A percentile compares a stretch with the other conserved stretches of the same genome.
Conservation (phyloP, 2,888 invertebrate genomes). For the Fabriciana adippe region DNA sequence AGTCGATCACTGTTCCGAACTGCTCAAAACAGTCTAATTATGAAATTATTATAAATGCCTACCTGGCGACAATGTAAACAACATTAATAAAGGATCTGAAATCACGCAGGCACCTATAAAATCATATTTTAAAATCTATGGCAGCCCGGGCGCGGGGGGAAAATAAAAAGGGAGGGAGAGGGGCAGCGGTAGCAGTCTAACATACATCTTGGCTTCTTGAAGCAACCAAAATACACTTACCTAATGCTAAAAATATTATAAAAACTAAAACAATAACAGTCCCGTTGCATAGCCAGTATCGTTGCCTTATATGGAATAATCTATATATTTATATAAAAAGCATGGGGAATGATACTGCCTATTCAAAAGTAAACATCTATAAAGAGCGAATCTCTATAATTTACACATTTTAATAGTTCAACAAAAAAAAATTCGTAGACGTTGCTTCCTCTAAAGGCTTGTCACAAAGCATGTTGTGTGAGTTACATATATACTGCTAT, state of each 20-base stretch:
- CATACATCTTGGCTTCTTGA: slow-evolving; percentile 80
- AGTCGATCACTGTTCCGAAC: slow-evolving; percentile 11
- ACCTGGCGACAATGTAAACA: slow-evolving; percentile 83
- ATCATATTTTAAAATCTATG: slow-evolving; percentile 76
- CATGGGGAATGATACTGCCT: slow-evolving; percentile 74
- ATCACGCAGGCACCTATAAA: slow-evolving; percentile 81
- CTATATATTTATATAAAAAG: slow-evolving; percentile 38
- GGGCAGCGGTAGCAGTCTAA: slow-evolving; percentile 81
- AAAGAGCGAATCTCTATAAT: slow-evolving; percentile 72
- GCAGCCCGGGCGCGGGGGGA: slow-evolving; percentile 76
- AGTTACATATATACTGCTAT: slow-evolving; percentile 50
- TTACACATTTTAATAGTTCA: slow-evolving; percentile 66
- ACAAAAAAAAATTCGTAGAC: slow-evolving; percentile 51
- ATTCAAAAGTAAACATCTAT: slow-evolving; percentile 76
- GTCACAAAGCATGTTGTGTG: slow-evolving; percentile 70
- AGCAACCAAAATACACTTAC: slow-evolving; percentile 82
- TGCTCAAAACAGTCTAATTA: slow-evolving; percentile 22
- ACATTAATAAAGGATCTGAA: slow-evolving; percentile 79
- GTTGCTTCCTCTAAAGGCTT: slow-evolving; percentile 63
- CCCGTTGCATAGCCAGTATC: slow-evolving; percentile 72
- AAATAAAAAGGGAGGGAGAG: slow-evolving; percentile 70
- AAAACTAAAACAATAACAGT: slow-evolving; percentile 68
- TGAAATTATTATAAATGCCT: slow-evolving; percentile 61
- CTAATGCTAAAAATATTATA: slow-evolving; percentile 74
- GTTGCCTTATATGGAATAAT: slow-evolving; percentile 49